phyloP scores from a whole-genome alignment of 1,140 invertebrate species.

The Cherax quadricarinatus region DNA sequence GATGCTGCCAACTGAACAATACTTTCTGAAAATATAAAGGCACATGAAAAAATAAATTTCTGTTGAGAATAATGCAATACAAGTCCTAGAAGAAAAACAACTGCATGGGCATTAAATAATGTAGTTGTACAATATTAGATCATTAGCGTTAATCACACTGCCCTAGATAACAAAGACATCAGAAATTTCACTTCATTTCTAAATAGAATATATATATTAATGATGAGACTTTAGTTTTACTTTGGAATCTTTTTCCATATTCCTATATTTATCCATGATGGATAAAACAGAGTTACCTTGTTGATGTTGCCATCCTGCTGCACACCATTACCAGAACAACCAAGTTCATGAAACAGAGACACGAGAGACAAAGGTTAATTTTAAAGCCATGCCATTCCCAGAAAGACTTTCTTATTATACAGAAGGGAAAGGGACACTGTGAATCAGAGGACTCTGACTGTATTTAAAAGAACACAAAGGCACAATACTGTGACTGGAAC shows the following conservation, averaged over 20 bases:
- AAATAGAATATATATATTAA: background rate
- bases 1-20: too few relatives aligned
- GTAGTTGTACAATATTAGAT: background rate
- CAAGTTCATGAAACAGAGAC: constrained; percentile 30
- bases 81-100: background rate
- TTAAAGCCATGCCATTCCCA: constrained; percentile 32
- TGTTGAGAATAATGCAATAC: too few relatives aligned
- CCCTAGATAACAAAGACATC: background rate
- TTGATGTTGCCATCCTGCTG: constrained; percentile 40
- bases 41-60: too few relatives aligned
- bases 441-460: background rate
- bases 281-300: constrained; percentile 24
- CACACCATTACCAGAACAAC: constrained; percentile 34
- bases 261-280: background rate
- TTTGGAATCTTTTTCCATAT: background rate
- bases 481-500: too few relatives aligned
- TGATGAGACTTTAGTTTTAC: background rate
- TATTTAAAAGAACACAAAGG: too few relatives aligned
- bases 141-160: background rate
- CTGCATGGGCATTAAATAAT: background rate
- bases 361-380: constrained; percentile 36
- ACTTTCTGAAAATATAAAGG: too few relatives aligned
- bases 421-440: background rate
- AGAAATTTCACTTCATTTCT: background rate
- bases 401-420: constrained; percentile 22